Evolutionary conservation across 64 coral and sea anemone species (phyloP).

Genomic region (Orbicella faveolata): DNA sequence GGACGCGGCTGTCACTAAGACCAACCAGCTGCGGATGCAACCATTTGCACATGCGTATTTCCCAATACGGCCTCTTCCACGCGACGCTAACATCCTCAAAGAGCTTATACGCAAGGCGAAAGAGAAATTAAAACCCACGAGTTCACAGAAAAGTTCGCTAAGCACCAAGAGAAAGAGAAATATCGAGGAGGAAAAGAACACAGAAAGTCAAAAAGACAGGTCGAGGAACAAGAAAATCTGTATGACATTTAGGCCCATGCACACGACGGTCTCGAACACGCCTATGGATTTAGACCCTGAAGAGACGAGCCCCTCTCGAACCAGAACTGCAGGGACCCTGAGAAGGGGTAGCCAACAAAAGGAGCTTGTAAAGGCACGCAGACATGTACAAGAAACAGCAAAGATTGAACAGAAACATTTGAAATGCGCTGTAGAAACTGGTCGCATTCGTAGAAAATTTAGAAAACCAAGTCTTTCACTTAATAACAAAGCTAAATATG

Average conservation of each 20-base stretch:
- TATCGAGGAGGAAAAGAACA: slow-evolving; percentile 3
- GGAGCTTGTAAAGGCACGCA: not conserved
- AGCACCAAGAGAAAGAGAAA: slow-evolving; percentile 24
- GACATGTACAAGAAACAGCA: not conserved
- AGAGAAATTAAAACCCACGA: slow-evolving; percentile 21
- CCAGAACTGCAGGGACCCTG: not conserved
- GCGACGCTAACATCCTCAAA: slow-evolving; percentile 56
- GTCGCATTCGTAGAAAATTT: slow-evolving; percentile 58
- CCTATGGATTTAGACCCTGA: slow-evolving; percentile 14
- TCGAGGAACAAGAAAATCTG: not conserved
- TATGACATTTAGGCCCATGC: slow-evolving; percentile 8
- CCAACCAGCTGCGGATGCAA: slow-evolving; percentile 75
- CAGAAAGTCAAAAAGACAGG: not conserved
- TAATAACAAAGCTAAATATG: slow-evolving; percentile 59
- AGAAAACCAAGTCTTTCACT: slow-evolving; percentile 48
- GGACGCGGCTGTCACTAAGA: slow-evolving; percentile 75
- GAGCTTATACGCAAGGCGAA: slow-evolving; percentile 65
- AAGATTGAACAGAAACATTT: not conserved
- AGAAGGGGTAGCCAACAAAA: not conserved
- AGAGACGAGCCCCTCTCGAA: not conserved
- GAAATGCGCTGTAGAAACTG: not conserved
- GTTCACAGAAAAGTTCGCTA: not conserved
- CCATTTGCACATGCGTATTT: slow-evolving; percentile 94
- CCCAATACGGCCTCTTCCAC: slow-evolving; percentile 72
- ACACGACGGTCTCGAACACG: not conserved